A percentile compares a stretch with the other conserved stretches of the same genome.
Conservation (phyloP, 1,140 invertebrate genomes). For the Nixonia krombeini region DNA sequence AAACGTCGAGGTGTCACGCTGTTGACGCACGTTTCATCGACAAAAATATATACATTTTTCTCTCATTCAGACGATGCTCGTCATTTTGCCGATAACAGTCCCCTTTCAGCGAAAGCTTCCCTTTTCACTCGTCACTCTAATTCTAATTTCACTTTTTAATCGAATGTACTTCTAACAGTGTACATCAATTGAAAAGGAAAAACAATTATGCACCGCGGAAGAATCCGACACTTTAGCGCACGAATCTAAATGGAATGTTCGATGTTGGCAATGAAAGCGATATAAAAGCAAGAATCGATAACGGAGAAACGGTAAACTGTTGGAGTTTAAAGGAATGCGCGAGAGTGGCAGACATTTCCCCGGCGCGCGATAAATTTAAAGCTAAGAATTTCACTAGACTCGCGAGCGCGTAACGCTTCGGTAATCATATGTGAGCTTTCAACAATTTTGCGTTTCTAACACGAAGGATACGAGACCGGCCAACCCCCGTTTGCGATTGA, state of each 20-base stretch:
- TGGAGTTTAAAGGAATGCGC: too few species aligned
- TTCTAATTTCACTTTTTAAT: too few species aligned
- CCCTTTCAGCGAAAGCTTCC: too few species aligned
- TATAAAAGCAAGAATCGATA: too few species aligned
- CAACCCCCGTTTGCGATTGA: not conserved
- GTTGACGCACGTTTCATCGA: too few species aligned
- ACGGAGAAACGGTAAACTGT: too few species aligned
- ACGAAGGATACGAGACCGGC: not conserved
- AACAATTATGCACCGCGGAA: not conserved
- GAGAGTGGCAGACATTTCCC: not conserved
- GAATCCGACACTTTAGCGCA: not conserved
- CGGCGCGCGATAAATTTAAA: constrained; percentile 36
- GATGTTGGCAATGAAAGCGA: not conserved
- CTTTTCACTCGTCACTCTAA: too few species aligned
- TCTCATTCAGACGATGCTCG: too few species aligned
- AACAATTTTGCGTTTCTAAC: constrained; percentile 21
- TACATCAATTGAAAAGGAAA: not conserved
- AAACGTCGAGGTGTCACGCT: too few species aligned
- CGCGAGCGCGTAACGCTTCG: constrained; percentile 23
- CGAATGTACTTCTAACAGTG: too few species aligned
- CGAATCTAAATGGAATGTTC: not conserved
- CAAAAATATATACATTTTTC: too few species aligned
- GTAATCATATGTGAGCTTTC: constrained; percentile 22
- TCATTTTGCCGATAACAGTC: too few species aligned
- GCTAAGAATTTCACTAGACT: constrained; percentile 48